Evolutionary conservation across 2,797 vertebrate genomes (phyloP).

Genomic region (Atherinosoma microstoma): DNA sequence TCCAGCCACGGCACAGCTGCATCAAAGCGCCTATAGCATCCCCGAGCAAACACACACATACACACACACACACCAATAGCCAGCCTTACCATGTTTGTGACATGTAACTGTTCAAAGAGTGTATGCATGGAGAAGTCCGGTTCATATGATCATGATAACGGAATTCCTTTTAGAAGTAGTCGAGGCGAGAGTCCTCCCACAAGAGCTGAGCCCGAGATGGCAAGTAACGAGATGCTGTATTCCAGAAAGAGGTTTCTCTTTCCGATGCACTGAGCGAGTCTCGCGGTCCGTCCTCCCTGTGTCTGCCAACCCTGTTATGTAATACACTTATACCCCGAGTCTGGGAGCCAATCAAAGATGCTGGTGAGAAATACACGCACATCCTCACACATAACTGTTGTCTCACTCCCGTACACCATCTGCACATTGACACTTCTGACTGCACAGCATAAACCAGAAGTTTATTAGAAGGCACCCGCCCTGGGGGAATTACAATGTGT

Average conservation of each 20-base stretch:
- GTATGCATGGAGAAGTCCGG: slow-evolving; percentile 81
- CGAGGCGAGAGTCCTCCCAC: slow-evolving; percentile 37
- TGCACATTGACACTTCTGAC: slow-evolving; percentile 70
- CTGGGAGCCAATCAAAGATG: slow-evolving; percentile 83
- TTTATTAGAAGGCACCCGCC: slow-evolving; percentile 72
- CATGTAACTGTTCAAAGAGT: slow-evolving; percentile 78
- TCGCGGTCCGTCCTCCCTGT: slow-evolving; percentile 77
- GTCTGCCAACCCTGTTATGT: slow-evolving; percentile 84
- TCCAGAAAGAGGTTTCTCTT: slow-evolving; percentile 78
- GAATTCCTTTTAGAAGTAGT: slow-evolving; percentile 62
- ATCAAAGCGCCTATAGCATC: slow-evolving; percentile 71
- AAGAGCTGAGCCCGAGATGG: slow-evolving; percentile 48
- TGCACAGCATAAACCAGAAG: slow-evolving; percentile 68
- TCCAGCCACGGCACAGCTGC: slow-evolving; percentile 74
- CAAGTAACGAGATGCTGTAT: slow-evolving; percentile 66
- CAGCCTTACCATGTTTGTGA: slow-evolving; percentile 82
- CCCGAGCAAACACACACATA: slow-evolving; percentile 42
- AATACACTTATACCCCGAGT: slow-evolving; percentile 83
- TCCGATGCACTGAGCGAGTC: slow-evolving; percentile 75
- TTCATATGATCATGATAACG: slow-evolving; percentile 75
- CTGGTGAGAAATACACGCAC: slow-evolving; percentile 69
- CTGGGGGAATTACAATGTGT: slow-evolving; percentile 65
- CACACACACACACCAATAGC: slow-evolving; percentile 33
- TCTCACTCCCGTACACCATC: slow-evolving; percentile 47
- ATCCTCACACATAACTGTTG: slow-evolving; percentile 43